Base-by-base conservation (phyloP, 2,113 vertebrate genomes). In the Empidonax alnorum region DNA sequence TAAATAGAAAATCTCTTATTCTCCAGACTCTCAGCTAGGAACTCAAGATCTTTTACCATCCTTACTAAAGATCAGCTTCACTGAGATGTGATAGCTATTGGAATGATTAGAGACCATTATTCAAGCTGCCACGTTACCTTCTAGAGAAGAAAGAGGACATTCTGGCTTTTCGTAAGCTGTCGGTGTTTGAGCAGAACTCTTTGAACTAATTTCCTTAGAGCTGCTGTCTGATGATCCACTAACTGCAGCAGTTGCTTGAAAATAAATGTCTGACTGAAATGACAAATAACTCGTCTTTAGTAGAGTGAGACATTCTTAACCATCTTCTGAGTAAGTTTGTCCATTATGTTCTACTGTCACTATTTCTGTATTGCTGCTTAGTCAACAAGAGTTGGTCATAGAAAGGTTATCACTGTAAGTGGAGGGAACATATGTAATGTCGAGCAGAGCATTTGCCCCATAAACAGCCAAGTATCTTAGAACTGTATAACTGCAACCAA, bases 201-300 rank as follows among this genome's bases (percentile, higher is more conserved):
- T 98, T 73, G 98, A 99, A 83, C 98, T 99, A 94, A 98, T 98
- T 92, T 99, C 99, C 97, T 98, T 98, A n/a, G 99, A 99, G 90
- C 98, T 99, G 97, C 98, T 98, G 95, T 98, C 98, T 72, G 99
- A 99, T 14, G 98, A 98, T 69, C 98, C 98, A 22, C 96, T 98
- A 96, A 98, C 98, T 8, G 99, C 97, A 12, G 98, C 97, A 18
- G 98, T 97, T 3, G 99, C 99, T 80, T 98, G 98, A 95, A 99
- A 99, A 97, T 99, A 99, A 97, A 99, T 99, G 94, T 99, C 99
- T 10, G 99, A 99, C 99, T 99, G 97, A 95, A 97, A 96, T 66
- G 75, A 95, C 73, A 95, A 94, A 94, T 65, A 90, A 69, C 50
- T 62, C 41, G 42, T 46, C 7, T 3, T 96, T 61, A 96, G 59